Conservation (phyloP, 2,888 invertebrate species). For the Sepiola atlantica region DNA sequence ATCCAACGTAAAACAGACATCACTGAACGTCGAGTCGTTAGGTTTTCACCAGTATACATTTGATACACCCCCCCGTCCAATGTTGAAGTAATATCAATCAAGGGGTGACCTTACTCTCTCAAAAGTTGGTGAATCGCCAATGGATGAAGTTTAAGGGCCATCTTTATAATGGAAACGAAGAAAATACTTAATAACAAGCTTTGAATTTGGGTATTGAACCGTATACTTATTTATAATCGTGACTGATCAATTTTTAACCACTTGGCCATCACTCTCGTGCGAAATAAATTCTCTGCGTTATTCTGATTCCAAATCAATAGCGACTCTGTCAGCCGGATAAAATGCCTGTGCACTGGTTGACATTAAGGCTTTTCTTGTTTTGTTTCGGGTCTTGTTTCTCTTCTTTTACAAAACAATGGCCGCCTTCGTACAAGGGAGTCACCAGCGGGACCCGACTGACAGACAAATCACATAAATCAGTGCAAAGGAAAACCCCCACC, state of each 20-base stretch:
- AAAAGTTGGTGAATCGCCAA: too few relatives aligned
- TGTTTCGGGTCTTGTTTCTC: background rate
- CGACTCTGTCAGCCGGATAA: background rate
- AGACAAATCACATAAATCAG: background rate
- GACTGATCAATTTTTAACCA: background rate
- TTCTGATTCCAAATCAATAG: background rate
- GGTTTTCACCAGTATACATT: too few relatives aligned
- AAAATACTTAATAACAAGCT: too few relatives aligned
- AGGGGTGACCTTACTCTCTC: too few relatives aligned
- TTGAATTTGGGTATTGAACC: background rate
- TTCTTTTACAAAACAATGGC: background rate
- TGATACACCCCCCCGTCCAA: too few relatives aligned
- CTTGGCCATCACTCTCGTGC: background rate
- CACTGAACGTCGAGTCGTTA: too few relatives aligned
- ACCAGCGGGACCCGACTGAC: background rate
- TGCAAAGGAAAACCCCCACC: background rate
- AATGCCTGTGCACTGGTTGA: background rate
- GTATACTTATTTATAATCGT: background rate
- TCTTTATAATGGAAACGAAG: too few relatives aligned
- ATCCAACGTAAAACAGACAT: too few relatives aligned
- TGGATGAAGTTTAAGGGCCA: too few relatives aligned
- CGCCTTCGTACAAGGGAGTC: slow-evolving; percentile 6
- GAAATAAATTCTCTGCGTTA: background rate
- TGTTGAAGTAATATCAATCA: too few relatives aligned
- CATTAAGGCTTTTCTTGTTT: background rate